Evolutionary conservation across 2,113 vertebrate genomes (phyloP).

Genomic region (Corythoichthys intestinalis): DNA sequence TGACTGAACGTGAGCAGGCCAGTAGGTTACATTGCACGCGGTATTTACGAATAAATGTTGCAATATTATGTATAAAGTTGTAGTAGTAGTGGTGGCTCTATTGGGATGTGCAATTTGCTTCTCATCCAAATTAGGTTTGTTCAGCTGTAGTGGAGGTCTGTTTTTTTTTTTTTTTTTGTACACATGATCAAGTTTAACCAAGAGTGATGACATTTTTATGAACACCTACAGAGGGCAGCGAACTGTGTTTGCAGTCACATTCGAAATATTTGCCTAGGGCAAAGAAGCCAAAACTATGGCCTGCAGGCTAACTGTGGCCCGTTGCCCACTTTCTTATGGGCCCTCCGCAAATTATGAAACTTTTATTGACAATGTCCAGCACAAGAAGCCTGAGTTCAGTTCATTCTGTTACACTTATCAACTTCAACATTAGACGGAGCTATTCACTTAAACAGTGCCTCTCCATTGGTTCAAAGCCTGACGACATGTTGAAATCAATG

Average conservation of each 20-base stretch:
- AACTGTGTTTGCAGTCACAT: neutral
- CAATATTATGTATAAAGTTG: conserved; percentile 1
- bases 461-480: too few relatives aligned
- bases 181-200: neutral
- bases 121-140: neutral
- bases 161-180: neutral
- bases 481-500: too few relatives aligned
- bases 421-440: too few relatives aligned
- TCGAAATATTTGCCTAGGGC: neutral
- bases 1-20: conserved; percentile 15
- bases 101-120: neutral
- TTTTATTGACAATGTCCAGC: too few relatives aligned
- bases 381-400: too few relatives aligned
- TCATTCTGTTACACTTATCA: too few relatives aligned
- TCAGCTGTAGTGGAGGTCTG: neutral
- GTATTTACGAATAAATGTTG: conserved; percentile 6
- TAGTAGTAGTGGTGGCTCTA: neutral
- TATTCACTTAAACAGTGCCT: too few relatives aligned
- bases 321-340: too few relatives aligned
- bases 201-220: neutral
- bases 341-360: too few relatives aligned
- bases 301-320: too few relatives aligned
- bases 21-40: neutral
- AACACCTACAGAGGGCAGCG: neutral
- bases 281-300: too few relatives aligned